Conservation (phyloP, 2,797 vertebrate genomes). For the Eutrigla gurnardus region DNA sequence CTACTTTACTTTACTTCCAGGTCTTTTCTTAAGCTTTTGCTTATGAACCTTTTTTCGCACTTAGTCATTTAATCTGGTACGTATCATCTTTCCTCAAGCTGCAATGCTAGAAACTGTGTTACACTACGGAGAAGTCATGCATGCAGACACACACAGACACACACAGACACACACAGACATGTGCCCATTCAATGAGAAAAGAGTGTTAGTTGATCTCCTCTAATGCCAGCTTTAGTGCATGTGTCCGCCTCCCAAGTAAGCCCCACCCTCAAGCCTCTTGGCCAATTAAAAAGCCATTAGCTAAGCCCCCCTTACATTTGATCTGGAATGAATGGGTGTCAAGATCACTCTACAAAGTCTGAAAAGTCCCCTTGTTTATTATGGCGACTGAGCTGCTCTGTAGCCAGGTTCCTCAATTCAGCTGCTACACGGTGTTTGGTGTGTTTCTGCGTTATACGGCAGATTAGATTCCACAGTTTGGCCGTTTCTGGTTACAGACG, state of each 20-base stretch:
- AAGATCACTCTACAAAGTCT: constrained; percentile 47
- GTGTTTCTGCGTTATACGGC: constrained; percentile 5
- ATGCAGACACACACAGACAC: neutral
- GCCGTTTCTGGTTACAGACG: constrained; percentile 21
- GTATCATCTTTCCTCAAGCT: constrained; percentile 6
- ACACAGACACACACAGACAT: constrained; percentile 23
- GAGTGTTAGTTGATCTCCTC: constrained; percentile 55
- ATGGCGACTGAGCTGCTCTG: constrained; percentile 31
- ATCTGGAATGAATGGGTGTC: constrained; percentile 71
- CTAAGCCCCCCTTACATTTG: constrained; percentile 86
- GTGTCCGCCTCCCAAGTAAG: constrained; percentile 82
- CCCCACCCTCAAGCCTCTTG: constrained; percentile 84
- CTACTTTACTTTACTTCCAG: constrained; percentile 10
- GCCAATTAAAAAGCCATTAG: constrained; percentile 94
- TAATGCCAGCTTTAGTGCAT: constrained; percentile 67
- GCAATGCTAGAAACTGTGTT: constrained; percentile 7
- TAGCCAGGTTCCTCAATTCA: constrained; percentile 26
- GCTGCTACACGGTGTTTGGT: constrained; percentile 18
- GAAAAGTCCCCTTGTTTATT: constrained; percentile 57
- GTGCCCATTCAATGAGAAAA: constrained; percentile 39
- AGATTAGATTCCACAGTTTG: neutral
- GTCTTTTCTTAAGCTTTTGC: constrained; percentile 25
- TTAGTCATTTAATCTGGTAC: constrained; percentile 32
- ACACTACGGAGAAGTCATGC: neutral
- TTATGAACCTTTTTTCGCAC: constrained; percentile 19